These are phyloP conservation scores for Lophotriccus pileatus DNA, from an alignment of 2,797 vertebrate species.

Conservation along the genomic window DNA sequence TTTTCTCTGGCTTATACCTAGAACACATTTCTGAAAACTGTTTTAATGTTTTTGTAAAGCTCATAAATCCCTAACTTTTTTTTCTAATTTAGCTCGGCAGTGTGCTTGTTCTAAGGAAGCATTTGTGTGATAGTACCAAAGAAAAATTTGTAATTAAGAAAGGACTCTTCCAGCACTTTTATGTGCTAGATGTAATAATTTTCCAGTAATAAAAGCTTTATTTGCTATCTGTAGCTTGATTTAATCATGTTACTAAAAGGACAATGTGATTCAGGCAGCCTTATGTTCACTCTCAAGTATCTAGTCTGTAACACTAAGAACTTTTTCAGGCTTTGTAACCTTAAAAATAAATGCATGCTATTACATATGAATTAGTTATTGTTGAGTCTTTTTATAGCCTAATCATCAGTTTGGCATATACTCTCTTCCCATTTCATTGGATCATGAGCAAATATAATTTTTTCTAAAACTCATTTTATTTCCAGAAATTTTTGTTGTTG, in stretches of 20 bases:
- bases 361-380: slow-evolving; percentile 24
- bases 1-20: not conserved
- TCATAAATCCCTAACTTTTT: not conserved
- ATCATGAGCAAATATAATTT: not conserved
- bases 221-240: slow-evolving; percentile 38
- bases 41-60: not conserved
- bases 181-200: slow-evolving; percentile 37
- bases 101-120: slow-evolving; percentile 19
- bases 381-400: slow-evolving; percentile 24
- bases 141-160: slow-evolving; percentile 47
- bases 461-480: slow-evolving; percentile 11
- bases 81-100: not conserved
- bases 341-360: slow-evolving; percentile 32
- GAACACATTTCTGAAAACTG: not conserved
- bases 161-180: slow-evolving; percentile 14
- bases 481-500: not conserved
- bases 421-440: not conserved
- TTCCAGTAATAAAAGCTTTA: slow-evolving; percentile 46
- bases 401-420: slow-evolving; percentile 4
- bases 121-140: not conserved
- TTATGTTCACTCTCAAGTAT: slow-evolving; percentile 23
- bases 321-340: not conserved
- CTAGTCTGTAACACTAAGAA: not conserved
- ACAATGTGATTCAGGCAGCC: slow-evolving; percentile 1
- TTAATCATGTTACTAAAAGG: slow-evolving; percentile 44